Conservation (phyloP, 2,888 invertebrate genomes). For the Punctoribates punctum region DNA sequence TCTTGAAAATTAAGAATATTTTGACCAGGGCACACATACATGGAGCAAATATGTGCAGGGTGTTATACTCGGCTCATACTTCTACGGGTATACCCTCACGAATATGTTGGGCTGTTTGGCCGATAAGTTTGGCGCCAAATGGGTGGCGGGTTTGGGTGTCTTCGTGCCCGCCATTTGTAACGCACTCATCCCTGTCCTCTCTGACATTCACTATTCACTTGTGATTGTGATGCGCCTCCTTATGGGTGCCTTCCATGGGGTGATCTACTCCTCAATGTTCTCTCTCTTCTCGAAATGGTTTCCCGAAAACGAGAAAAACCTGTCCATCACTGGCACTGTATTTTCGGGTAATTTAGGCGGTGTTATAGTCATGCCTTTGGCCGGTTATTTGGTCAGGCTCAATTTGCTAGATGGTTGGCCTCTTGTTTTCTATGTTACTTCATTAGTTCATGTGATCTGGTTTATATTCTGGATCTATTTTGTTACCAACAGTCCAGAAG, state of each 20-base stretch:
- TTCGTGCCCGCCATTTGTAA: constrained; percentile 44
- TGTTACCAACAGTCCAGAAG: constrained; percentile 15
- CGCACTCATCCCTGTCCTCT: constrained; percentile 45
- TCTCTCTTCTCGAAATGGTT: constrained; percentile 33
- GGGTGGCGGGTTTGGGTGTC: constrained; percentile 41
- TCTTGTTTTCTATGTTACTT: constrained; percentile 34
- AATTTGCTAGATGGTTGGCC: constrained; percentile 34
- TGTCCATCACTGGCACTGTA: not conserved
- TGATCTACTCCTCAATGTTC: constrained; percentile 11
- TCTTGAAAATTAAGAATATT: too few species aligned
- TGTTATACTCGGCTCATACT: constrained; percentile 47
- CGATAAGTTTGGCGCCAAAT: constrained; percentile 44
- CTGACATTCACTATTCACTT: constrained; percentile 1
- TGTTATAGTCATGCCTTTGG: constrained; percentile 17
- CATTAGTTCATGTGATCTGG: not conserved
- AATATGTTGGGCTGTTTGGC: constrained; percentile 45
- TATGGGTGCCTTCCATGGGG: constrained; percentile 24
- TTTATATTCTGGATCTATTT: not conserved
- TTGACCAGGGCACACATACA: not conserved
- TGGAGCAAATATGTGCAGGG: constrained; percentile 47
- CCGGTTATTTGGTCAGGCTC: constrained; percentile 14
- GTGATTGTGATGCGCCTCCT: constrained; percentile 28
- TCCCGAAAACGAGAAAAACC: constrained; percentile 9
- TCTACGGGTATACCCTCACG: constrained; percentile 47
- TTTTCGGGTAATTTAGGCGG: constrained; percentile 23